Evolutionary conservation across 2,797 vertebrate genomes (phyloP), one percentile per base, ranked within the genome.

Genomic region (Crenichthys baileyi): DNA sequence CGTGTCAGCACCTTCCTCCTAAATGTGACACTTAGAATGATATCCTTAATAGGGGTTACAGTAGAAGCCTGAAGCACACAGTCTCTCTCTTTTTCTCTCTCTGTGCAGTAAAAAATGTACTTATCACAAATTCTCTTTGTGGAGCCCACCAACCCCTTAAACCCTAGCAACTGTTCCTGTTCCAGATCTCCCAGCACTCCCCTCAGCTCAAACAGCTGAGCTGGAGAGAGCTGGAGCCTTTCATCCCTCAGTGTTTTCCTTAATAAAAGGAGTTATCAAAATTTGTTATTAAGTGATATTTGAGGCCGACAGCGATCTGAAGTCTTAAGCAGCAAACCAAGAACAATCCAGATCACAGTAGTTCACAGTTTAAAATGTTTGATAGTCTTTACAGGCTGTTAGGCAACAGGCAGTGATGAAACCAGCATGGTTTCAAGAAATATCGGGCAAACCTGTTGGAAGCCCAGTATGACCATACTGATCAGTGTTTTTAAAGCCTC

Each of bases 141-240:
- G 77, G 77, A 75, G 24, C 22, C 31, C 75, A 81, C 74, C 78
- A 82, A 71, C 80, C 83, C 82, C 79, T 90, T 91, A 81, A 82
- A 84, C 39, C 46, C 65, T 24, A 56, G 29, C 74, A 77, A 31
- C 31, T 36, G 61, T 18, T 50, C 61, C 63, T 26, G 8, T 60
- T 31, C 58, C 29, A 24, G 29, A 41, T 8, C 29, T 16, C 78
- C 75, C 46, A 74, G 55, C 29, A 12, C 12, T 50, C 7, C 44
- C 12, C 12, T 50, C 48, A 50, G 48, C 16, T 56, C 9, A 29
- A 85, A 60, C 75, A 83, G 71, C 78, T 74, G 79, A 46, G 36
- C 39, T 1, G 26, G 1, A 29, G 55, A 39, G 18, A 75, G 71
- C n/a, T n/a, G 9, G n/a, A 29, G 53, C 20, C 53, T 55, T 55